Conservation (phyloP, 2,797 vertebrate genomes). For the Lepus townsendii region DNA sequence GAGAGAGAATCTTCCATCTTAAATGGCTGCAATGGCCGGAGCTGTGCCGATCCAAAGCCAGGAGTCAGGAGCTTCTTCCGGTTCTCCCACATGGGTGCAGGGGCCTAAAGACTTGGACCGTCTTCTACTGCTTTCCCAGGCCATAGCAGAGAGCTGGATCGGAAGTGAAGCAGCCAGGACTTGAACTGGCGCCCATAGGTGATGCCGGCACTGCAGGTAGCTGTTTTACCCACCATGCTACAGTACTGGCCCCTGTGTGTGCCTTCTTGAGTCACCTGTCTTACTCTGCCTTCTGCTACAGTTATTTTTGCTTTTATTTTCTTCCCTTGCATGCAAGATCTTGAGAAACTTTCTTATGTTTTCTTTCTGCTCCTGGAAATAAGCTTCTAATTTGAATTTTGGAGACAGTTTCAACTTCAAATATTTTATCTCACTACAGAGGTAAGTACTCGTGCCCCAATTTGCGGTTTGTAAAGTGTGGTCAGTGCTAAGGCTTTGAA, state of each 20-base stretch:
- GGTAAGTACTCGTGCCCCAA: conserved; percentile 14
- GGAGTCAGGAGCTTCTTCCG: too few relatives aligned
- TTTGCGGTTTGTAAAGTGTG: background rate
- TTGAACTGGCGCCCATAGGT: too few relatives aligned
- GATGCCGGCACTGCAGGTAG: too few relatives aligned
- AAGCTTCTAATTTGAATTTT: conserved; percentile 52
- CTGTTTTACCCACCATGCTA: too few relatives aligned
- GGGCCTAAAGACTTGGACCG: too few relatives aligned
- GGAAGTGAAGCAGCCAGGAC: too few relatives aligned
- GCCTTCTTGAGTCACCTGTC: background rate
- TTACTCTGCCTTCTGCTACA: background rate
- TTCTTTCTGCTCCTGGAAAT: background rate
- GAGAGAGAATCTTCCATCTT: too few relatives aligned
- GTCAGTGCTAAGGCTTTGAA: conserved; percentile 6
- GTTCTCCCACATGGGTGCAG: too few relatives aligned
- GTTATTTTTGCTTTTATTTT: conserved; percentile 8
- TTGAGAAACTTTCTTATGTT: background rate
- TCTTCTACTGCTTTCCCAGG: too few relatives aligned
- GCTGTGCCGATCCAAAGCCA: too few relatives aligned
- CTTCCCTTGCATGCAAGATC: background rate
- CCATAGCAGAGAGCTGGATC: too few relatives aligned
- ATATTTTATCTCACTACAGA: conserved; percentile 11
- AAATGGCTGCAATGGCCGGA: too few relatives aligned
- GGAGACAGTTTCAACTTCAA: conserved; percentile 39
- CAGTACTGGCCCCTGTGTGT: background rate